Base-by-base conservation (phyloP, 2,113 vertebrate species). In the Epinephelus cyanopodus region DNA sequence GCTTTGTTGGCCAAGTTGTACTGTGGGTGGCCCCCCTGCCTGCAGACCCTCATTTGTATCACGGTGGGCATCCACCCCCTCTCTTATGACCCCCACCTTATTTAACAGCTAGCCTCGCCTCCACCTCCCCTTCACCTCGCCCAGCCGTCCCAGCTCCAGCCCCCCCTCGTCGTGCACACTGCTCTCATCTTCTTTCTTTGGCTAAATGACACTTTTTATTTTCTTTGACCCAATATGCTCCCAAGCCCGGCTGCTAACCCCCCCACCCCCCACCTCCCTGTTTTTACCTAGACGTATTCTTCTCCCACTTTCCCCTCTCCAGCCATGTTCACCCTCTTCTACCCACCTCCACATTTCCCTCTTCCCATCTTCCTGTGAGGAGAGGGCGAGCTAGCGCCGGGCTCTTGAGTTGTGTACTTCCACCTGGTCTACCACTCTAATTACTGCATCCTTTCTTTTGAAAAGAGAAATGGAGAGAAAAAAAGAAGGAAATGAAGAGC, bases 11-110 rank as follows among this genome's bases (percentile, higher is more conserved):
- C 91, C 90, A 90, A 95, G 94, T 94, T 91, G 93, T 97, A 95
- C 97, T 93, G 96, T 98, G 98, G 97, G 97, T 97, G 97, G 96
- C 95, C 97, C 94, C 87, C 88, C 89, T 79, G 78, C 91, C 88
- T 83, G 89, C 94, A 97, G 95, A 97, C 95, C 95, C 95, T 95
- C 96, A 95, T 97, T 97, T 97, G 96, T 97, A 97, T 96, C 96
- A 93, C 94, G 95, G 95, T 96, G 96, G 97, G 96, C 96, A 96
- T 92, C 95, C 87, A 81, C 84, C 88, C 88, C 74, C 85, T 62
- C 89, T 82, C 79, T 79, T 84, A 74, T 89, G 87, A 92, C 92
- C 93, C 86, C 87, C 91, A 88, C 90, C 91, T 90, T 92, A 92
- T 94, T 94, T 94, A 94, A 94, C 90, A 97, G 96, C 97, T 97